These are phyloP conservation scores for Nasonovia ribisnigri DNA, from an alignment of 2,888 invertebrate species.

Conservation along the genomic window DNA sequence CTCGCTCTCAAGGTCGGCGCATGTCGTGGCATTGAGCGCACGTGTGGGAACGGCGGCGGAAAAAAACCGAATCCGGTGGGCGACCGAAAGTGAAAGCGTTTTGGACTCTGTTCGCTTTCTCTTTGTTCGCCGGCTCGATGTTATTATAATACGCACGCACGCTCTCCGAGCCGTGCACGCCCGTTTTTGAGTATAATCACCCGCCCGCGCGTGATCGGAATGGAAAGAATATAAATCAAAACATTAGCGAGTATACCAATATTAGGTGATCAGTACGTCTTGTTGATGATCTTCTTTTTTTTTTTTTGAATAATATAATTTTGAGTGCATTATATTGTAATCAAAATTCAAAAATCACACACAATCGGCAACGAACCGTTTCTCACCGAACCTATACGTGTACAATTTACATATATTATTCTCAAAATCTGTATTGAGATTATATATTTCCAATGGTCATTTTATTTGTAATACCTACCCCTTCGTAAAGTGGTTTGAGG, in stretches of 20 bases:
- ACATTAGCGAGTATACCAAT: not conserved
- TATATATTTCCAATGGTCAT: not conserved
- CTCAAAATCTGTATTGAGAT: not conserved
- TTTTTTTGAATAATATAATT: not conserved
- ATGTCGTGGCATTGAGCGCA: conserved; percentile 50
- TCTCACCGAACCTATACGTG: not conserved
- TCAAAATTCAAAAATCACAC: not conserved
- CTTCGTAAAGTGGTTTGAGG: not conserved
- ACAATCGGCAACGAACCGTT: not conserved
- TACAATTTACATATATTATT: not conserved
- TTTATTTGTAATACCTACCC: not conserved
- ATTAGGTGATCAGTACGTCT: not conserved
- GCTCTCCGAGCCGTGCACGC: not conserved
- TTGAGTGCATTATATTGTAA: not conserved
- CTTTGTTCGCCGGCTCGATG: conserved; percentile 57
- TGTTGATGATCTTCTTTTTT: not conserved
- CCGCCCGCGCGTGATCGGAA: conserved; percentile 48
- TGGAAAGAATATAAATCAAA: not conserved
- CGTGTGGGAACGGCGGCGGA: not conserved
- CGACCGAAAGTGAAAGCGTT: conserved; percentile 62
- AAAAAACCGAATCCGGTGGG: conserved; percentile 48
- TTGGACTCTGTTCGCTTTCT: conserved; percentile 49
- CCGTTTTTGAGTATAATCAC: not conserved
- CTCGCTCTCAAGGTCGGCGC: conserved; percentile 46
- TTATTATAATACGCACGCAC: not conserved